A percentile compares a stretch with the other conserved stretches of the same genome.
Conservation (phyloP, 1,140 invertebrate genomes). For the Neodiprion pinetum region DNA sequence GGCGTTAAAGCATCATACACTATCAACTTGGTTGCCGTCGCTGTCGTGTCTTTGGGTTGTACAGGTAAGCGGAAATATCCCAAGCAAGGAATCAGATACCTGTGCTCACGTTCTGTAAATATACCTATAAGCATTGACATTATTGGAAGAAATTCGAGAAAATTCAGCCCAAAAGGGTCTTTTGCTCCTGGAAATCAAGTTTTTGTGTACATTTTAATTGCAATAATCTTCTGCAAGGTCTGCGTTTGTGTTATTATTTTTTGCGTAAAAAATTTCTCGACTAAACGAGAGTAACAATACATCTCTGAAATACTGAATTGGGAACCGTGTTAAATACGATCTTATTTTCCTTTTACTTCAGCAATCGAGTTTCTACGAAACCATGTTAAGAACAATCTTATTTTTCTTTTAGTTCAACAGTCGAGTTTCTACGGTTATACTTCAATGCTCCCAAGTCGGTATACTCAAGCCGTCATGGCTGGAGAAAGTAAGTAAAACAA, state of each 20-base stretch:
- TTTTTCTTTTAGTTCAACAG: constrained; percentile 76
- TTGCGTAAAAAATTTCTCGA: too few species aligned
- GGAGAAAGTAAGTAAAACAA: constrained; percentile 80
- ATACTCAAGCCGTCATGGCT: constrained; percentile 93
- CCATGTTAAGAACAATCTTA: constrained; percentile 19
- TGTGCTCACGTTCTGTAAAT: neutral
- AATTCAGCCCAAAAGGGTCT: neutral
- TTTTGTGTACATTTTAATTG: too few species aligned
- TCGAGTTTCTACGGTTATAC: constrained; percentile 94
- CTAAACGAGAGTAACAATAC: too few species aligned
- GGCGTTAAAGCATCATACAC: constrained; percentile 74
- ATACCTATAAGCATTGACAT: neutral
- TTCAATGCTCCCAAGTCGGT: constrained; percentile 86
- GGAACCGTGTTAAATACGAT: neutral
- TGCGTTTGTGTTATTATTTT: too few species aligned
- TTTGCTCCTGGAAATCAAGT: too few species aligned
- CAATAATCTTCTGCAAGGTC: too few species aligned
- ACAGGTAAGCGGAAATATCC: constrained; percentile 67
- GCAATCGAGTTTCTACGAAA: constrained; percentile 89
- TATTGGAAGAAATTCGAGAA: constrained; percentile 3
- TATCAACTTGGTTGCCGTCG: constrained; percentile 84
- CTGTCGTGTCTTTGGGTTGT: constrained; percentile 85
- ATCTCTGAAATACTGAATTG: too few species aligned
- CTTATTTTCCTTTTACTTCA: constrained; percentile 69
- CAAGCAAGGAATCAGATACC: too few species aligned